Percentiles rank a stretch among this genome's conserved stretches.
Conservation (phyloP, 2,113 vertebrate species). For the Rhinoptilus africanus region DNA sequence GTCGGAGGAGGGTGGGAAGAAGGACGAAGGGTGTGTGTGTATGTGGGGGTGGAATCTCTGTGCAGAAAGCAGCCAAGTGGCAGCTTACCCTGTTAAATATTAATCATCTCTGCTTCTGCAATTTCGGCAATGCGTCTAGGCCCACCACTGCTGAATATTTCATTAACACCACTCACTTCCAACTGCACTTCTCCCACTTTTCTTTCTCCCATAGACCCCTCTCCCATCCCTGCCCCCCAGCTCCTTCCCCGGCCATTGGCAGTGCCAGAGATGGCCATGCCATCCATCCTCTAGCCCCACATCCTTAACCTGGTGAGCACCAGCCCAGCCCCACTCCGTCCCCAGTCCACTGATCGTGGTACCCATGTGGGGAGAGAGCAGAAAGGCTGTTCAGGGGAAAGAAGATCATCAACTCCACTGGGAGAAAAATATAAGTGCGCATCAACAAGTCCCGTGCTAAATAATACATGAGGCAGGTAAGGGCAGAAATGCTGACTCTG, state of each 20-base stretch:
- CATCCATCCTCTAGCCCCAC: neutral
- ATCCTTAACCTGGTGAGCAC: neutral
- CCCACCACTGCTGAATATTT: slow-evolving; percentile 79
- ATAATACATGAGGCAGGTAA: slow-evolving; percentile 56
- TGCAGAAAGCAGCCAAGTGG: slow-evolving; percentile 72
- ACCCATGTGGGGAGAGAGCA: neutral
- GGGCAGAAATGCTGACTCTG: slow-evolving; percentile 58
- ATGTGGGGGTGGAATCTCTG: slow-evolving; percentile 46
- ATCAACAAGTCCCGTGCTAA: slow-evolving; percentile 49
- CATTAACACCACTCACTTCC: slow-evolving; percentile 72
- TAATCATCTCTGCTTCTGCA: slow-evolving; percentile 75
- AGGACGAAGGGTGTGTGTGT: neutral
- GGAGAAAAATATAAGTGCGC: slow-evolving; percentile 11
- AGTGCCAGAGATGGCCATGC: neutral
- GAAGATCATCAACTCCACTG: neutral
- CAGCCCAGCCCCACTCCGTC: neutral
- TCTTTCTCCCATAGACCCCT: neutral
- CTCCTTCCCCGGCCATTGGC: neutral
- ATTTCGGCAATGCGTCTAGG: slow-evolving; percentile 72
- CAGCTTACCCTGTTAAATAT: slow-evolving; percentile 77
- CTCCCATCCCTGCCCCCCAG: neutral
- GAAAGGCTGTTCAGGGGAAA: neutral
- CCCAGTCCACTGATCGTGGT: fast-evolving
- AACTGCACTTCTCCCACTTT: slow-evolving; percentile 65
- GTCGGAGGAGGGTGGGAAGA: neutral